These are phyloP conservation scores for Heliconius nattereri DNA, from an alignment of 1,140 invertebrate species.

Conservation along the genomic window DNA sequence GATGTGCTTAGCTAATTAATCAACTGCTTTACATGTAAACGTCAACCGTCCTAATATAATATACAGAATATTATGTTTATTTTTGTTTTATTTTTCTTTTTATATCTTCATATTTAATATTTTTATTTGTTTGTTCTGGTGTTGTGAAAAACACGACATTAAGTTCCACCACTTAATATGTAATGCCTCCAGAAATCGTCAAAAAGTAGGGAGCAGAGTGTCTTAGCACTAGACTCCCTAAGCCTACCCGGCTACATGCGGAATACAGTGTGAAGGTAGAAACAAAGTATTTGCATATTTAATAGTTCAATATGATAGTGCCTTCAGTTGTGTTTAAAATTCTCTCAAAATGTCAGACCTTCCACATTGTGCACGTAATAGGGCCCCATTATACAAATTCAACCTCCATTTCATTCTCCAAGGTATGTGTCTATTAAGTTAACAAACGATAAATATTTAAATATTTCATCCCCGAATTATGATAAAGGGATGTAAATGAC, in stretches of 20 bases:
- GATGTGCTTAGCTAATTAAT: slow-evolving; percentile 59
- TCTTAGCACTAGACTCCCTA: no score
- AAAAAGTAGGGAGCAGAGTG: no score
- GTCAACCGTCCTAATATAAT: neutral
- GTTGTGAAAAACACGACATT: no score
- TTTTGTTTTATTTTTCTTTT: neutral
- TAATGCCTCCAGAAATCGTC: no score
- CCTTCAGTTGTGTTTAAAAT: neutral
- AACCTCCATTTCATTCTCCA: slow-evolving; percentile 25
- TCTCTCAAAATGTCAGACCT: neutral
- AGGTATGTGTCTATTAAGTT: slow-evolving; percentile 48
- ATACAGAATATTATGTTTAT: neutral
- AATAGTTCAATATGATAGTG: no score
- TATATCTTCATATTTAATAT: neutral
- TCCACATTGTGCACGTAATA: neutral
- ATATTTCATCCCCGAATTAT: slow-evolving; percentile 75
- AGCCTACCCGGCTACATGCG: no score
- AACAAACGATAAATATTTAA: slow-evolving; percentile 76
- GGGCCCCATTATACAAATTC: slow-evolving; percentile 28
- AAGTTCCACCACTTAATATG: no score
- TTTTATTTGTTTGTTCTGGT: neutral
- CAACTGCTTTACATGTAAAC: slow-evolving; percentile 47
- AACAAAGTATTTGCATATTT: no score
- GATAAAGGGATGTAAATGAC: slow-evolving; percentile 79
- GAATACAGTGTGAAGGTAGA: no score